phyloP scores from a whole-genome alignment of 2,113 vertebrate species.

The Galemys pyrenaicus region DNA sequence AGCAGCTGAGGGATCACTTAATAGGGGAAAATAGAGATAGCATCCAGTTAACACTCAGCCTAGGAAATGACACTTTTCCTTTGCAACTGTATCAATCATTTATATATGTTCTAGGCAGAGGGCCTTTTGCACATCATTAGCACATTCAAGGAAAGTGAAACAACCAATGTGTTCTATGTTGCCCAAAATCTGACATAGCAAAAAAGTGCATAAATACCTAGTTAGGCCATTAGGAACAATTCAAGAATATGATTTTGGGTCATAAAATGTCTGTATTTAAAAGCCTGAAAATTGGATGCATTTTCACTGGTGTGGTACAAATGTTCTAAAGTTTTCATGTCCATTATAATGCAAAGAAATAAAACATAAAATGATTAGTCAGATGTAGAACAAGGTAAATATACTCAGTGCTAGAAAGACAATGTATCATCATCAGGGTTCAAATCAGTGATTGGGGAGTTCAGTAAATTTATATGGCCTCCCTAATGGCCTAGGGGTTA shows the following conservation, averaged over 20 bases:
- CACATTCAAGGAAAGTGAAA: constrained; percentile 31
- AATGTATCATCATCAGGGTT: not conserved
- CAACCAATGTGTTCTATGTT: not conserved
- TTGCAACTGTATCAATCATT: constrained; percentile 24
- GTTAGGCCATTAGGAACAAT: not conserved
- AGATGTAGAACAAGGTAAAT: not conserved
- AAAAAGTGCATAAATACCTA: not conserved
- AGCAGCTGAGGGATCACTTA: not conserved
- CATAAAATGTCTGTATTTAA: not conserved
- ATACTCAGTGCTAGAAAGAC: not conserved
- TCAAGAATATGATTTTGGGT: not conserved
- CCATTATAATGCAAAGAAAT: not conserved
- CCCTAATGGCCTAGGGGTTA: no score
- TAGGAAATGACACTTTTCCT: constrained; percentile 1
- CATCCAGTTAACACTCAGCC: not conserved
- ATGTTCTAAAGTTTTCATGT: not conserved
- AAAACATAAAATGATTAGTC: not conserved
- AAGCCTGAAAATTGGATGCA: not conserved
- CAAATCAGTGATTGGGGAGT: not conserved
- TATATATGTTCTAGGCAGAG: not conserved
- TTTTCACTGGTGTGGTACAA: not conserved
- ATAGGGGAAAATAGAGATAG: not conserved
- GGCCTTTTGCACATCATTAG: not conserved
- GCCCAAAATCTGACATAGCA: not conserved
- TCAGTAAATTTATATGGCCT: not conserved